Evolutionary conservation across 2,113 vertebrate species (phyloP), one percentile per base, ranked within the genome.

Genomic region (Salvelinus fontinalis): DNA sequence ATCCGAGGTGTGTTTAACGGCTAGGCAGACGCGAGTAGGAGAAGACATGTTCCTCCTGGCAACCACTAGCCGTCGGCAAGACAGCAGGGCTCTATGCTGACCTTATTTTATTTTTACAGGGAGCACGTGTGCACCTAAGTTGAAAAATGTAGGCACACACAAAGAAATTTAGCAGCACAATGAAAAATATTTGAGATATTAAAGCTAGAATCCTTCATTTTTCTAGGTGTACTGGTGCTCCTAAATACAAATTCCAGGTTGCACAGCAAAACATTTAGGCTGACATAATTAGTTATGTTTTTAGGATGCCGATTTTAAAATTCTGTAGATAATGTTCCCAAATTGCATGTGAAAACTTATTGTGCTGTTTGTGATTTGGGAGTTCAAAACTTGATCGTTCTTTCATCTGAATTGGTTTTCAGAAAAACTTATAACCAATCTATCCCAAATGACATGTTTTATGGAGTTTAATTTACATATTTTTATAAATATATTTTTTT

Each of bases 31-130:
- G 20, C 1, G 13, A 24, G 13, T 57, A 24, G n/a, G 3, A n/a
- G 59, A 54, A 54, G 57, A 83, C 31, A 73, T 39, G 49, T 76
- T 78, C 70, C 60, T 79, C 54, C 74, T 77, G 48, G 59, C 13
- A 84, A 73, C 51, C 12, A 54, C 51, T 18, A 18, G 59, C 18
- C 4, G 1, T 20, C 20, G 54, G 3, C 13, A 9, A 22, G 59
- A 16, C 5, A 62, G n/a, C 13, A 60, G 13, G 2, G 5, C 16
- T 13, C 5, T 59, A 8, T 3, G 13, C 2, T 22, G 7, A 2
- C 4, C 7, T 7, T 22, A 18, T 18, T 18, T 16, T 31, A 1
- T 31, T 34, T 34, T 34, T 34, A 39, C 39, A 39, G 9, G 0
- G 8, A 39, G 39, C 39, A 39, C 2, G 34, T 44, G 39, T 11